Conservation (phyloP, 2,797 vertebrate species). For the Numenius phaeopus region DNA sequence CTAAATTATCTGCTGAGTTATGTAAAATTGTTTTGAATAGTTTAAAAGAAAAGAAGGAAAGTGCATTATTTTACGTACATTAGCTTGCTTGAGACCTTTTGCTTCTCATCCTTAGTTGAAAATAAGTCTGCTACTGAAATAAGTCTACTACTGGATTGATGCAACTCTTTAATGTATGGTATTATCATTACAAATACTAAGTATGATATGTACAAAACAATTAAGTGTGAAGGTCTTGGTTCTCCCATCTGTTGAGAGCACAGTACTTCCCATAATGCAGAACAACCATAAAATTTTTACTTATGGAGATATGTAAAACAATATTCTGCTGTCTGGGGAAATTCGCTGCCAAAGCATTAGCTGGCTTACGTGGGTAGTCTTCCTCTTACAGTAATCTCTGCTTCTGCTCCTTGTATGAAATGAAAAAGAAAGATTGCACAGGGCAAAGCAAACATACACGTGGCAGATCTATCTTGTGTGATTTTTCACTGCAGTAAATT, state of each 20-base stretch:
- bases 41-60: neutral
- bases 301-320: neutral
- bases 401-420: neutral
- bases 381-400: neutral
- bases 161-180: neutral
- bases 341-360: neutral
- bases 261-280: neutral
- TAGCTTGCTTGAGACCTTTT: neutral
- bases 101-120: neutral
- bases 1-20: neutral
- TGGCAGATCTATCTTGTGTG: neutral
- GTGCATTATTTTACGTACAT: neutral
- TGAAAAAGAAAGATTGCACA: neutral
- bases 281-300: neutral
- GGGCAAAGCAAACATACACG: neutral
- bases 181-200: neutral
- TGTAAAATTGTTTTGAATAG: neutral
- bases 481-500: neutral
- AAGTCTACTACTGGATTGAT: neutral
- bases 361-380: neutral
- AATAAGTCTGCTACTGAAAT: neutral
- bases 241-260: neutral
- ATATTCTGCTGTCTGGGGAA: neutral
- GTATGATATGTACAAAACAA: neutral
- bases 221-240: neutral